These are phyloP conservation scores for Sylvicapra grimmia DNA, from an alignment of 2,113 vertebrate species.

Conservation along the genomic window DNA sequence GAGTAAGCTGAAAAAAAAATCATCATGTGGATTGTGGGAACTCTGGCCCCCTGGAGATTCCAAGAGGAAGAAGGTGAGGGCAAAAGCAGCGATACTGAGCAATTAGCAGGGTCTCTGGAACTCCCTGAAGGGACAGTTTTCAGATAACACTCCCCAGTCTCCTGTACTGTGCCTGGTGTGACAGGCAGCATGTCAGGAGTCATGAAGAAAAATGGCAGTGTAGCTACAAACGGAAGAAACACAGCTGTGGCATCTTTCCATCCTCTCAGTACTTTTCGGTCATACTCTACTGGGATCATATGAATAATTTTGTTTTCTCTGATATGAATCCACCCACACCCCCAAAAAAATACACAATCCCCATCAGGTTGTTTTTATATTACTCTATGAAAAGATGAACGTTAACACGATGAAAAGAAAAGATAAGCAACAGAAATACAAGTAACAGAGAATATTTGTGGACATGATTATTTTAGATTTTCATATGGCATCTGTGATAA, in stretches of 20 bases:
- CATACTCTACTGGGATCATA: slow-evolving; percentile 71
- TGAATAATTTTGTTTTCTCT: slow-evolving; percentile 76
- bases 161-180: background rate
- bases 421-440: slow-evolving; percentile 58
- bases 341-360: slow-evolving; percentile 29
- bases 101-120: slow-evolving; percentile 34
- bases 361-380: slow-evolving; percentile 72
- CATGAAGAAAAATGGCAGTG: slow-evolving; percentile 69
- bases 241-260: slow-evolving; percentile 62
- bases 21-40: background rate
- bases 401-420: slow-evolving; percentile 57
- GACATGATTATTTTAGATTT: slow-evolving; percentile 68
- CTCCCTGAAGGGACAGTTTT: slow-evolving; percentile 34
- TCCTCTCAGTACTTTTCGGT: slow-evolving; percentile 72
- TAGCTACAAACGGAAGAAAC: slow-evolving; percentile 58
- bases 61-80: background rate
- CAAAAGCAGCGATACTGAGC: background rate
- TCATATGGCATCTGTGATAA: slow-evolving; percentile 66
- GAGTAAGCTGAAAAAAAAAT: background rate
- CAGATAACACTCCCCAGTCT: background rate
- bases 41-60: background rate
- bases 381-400: slow-evolving; percentile 59
- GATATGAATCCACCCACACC: slow-evolving; percentile 38
- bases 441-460: slow-evolving; percentile 63
- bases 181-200: slow-evolving; percentile 51